These are phyloP conservation scores for Fratercula arctica DNA, from an alignment of 2,797 vertebrate species.

Conservation along the genomic window DNA sequence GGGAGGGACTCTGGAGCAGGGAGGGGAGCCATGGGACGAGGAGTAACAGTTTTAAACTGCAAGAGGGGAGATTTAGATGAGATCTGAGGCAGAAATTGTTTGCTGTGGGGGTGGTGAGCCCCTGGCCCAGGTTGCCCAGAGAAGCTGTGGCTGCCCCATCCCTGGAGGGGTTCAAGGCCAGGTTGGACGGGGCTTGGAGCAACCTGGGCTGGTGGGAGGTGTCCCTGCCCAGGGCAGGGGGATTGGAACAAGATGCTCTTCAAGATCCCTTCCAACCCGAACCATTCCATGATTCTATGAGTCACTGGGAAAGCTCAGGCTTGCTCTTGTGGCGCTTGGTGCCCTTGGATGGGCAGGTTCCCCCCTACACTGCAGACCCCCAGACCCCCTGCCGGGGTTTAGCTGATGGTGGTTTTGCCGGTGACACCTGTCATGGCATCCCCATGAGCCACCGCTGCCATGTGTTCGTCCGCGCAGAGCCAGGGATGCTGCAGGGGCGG, in stretches of 20 bases:
- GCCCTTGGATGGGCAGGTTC: background rate
- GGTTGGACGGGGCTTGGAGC: background rate
- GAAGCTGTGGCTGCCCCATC: too few relatives aligned
- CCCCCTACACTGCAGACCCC: fast-evolving
- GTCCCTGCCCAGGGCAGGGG: background rate
- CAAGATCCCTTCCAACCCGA: background rate
- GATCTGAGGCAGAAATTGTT: too few relatives aligned
- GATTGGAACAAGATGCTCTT: background rate
- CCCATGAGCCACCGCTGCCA: fast-evolving
- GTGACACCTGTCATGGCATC: background rate
- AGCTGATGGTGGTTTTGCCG: background rate
- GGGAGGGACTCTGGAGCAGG: too few relatives aligned
- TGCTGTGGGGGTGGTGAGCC: too few relatives aligned
- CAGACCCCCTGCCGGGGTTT: background rate
- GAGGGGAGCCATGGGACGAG: too few relatives aligned
- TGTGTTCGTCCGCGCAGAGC: background rate
- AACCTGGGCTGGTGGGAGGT: background rate
- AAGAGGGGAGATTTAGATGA: too few relatives aligned
- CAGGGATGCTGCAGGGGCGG: background rate
- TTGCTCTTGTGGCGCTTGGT: background rate
- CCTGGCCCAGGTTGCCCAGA: too few relatives aligned
- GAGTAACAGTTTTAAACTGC: too few relatives aligned
- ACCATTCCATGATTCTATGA: background rate
- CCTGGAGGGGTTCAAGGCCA: too few relatives aligned
- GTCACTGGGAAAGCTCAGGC: background rate